phyloP scores from a whole-genome alignment of 1,140 invertebrate species.

The Leptinotarsa texana region DNA sequence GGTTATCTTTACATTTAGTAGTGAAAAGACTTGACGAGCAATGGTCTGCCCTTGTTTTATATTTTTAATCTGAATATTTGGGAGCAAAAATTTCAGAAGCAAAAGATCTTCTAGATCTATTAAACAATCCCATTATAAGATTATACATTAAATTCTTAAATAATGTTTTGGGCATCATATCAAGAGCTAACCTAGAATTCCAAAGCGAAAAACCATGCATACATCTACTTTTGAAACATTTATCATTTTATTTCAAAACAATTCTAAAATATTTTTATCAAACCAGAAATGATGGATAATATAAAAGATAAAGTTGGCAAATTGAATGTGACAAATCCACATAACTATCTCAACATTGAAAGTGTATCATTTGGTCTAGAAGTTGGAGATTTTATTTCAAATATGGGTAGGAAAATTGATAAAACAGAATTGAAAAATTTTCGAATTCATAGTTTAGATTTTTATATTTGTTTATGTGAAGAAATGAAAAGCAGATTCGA shows the following conservation, averaged over 20 bases:
- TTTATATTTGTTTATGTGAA: neutral
- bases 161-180: neutral
- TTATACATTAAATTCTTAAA: neutral
- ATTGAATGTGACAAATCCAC: neutral
- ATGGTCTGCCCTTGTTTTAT: constrained; percentile 5
- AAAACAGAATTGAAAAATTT: neutral
- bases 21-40: neutral
- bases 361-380: neutral
- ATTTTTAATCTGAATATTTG: constrained; percentile 5
- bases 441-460: neutral
- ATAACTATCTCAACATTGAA: neutral
- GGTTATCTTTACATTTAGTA: constrained; percentile 24
- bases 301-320: neutral
- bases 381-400: neutral
- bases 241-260: neutral
- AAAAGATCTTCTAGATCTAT: neutral
- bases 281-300: neutral
- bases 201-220: neutral
- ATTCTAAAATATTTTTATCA: neutral
- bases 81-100: neutral
- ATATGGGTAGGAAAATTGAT: neutral
- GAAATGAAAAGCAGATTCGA: neutral
- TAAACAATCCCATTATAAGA: neutral
- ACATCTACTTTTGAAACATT: neutral
- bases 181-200: constrained; percentile 6